A percentile compares a stretch with the other conserved stretches of the same genome.
Evolutionary conservation across 2,888 invertebrate species (phyloP).

Genomic region (Xanthostigma xanthostigma): DNA sequence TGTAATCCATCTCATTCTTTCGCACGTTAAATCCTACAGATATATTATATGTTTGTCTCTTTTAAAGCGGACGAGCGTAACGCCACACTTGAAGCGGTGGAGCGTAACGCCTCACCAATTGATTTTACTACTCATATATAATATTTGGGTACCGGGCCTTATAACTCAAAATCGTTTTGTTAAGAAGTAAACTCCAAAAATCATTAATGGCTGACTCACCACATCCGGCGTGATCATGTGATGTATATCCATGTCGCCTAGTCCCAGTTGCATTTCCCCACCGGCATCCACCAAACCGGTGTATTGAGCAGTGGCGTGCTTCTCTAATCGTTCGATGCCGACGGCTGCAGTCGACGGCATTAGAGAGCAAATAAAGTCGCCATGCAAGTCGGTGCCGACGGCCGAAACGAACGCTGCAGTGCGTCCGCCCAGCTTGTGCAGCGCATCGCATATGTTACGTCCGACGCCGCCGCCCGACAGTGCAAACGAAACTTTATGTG

Average conservation of each 20-base stretch:
- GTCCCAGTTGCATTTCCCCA: conserved; percentile 66
- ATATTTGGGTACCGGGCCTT: no score
- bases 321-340: conserved; percentile 21
- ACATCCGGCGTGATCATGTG: conserved; percentile 46
- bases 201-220: conserved; percentile 28
- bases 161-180: no score
- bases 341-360: conserved; percentile 24
- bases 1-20: no score
- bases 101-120: no score
- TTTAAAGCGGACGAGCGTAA: no score
- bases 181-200: no score
- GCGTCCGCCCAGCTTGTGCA: conserved; percentile 51
- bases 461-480: conserved; percentile 79
- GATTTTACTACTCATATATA: no score
- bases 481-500: conserved; percentile 48
- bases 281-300: conserved; percentile 53
- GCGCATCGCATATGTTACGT: conserved; percentile 78
- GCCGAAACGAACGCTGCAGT: conserved; percentile 55
- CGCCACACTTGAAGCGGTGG: no score
- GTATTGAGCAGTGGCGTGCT: conserved; percentile 52
- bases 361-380: conserved; percentile 25
- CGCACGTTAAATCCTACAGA: no score
- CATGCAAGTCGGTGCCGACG: conserved; percentile 55
- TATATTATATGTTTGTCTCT: no score
- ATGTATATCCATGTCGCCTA: conserved; percentile 79